These are phyloP conservation scores for Serilophus lunatus DNA, from an alignment of 2,113 vertebrate genomes.

Conservation along the genomic window DNA sequence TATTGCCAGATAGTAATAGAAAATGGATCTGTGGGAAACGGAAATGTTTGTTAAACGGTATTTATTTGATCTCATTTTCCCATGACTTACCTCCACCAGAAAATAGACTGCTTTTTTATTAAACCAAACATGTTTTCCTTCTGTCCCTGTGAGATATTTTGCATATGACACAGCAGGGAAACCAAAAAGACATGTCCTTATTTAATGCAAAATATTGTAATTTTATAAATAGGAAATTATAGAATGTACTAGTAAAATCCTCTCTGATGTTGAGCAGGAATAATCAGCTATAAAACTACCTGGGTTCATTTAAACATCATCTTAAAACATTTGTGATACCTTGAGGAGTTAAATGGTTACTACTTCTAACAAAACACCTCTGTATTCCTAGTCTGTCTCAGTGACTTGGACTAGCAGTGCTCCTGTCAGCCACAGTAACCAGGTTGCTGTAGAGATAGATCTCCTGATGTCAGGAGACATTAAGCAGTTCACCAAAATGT, in stretches of 20 bases:
- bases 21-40: background rate
- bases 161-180: background rate
- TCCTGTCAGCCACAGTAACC: background rate
- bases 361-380: background rate
- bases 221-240: background rate
- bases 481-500: background rate
- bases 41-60: background rate
- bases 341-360: background rate
- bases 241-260: background rate
- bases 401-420: background rate
- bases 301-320: background rate
- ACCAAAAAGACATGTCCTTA: background rate
- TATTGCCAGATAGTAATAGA: conserved; percentile 86
- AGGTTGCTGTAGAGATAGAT: background rate
- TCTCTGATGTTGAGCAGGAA: background rate
- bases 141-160: background rate
- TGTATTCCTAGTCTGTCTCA: background rate
- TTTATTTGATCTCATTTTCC: background rate
- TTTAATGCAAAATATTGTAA: background rate
- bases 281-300: background rate
- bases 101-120: background rate
- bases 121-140: background rate
- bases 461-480: background rate
- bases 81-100: background rate
- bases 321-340: background rate